These are phyloP conservation scores for Zelleria hepariella DNA, from an alignment of 2,888 invertebrate species.

Conservation along the genomic window DNA sequence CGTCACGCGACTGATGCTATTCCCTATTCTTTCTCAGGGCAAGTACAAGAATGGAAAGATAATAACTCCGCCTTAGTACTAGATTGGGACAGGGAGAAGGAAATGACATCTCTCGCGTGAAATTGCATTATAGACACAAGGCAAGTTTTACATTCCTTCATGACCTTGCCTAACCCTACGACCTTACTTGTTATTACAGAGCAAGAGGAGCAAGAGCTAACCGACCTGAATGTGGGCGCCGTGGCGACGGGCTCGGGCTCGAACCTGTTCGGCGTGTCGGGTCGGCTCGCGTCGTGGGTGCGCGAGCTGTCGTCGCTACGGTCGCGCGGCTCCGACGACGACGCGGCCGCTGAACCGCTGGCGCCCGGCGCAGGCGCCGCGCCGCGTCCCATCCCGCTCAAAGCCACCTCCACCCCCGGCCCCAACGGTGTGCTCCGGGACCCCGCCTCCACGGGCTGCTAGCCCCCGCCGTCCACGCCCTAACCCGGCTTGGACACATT, in stretches of 20 bases:
- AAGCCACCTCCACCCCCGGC: constrained; percentile 23
- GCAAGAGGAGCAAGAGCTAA: constrained; percentile 56
- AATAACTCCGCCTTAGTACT: too few species aligned
- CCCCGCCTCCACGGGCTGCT: constrained; percentile 3
- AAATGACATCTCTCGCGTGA: too few species aligned
- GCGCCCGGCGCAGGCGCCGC: constrained; percentile 31
- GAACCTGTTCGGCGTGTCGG: constrained; percentile 66
- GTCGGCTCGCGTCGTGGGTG: constrained; percentile 64
- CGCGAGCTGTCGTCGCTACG: constrained; percentile 63
- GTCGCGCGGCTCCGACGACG: constrained; percentile 12
- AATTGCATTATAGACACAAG: too few species aligned
- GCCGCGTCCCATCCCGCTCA: constrained; percentile 27
- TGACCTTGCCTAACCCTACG: too few species aligned
- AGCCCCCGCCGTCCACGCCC: not conserved
- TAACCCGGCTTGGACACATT: constrained; percentile 2
- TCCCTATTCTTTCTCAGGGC: too few species aligned
- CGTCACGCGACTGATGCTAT: too few species aligned
- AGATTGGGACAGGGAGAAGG: too few species aligned
- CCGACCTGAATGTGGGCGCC: constrained; percentile 61
- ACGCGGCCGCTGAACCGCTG: constrained; percentile 30
- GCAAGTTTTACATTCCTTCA: too few species aligned
- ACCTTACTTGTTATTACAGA: constrained; percentile 11
- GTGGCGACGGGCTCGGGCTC: constrained; percentile 62
- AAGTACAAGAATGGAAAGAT: too few species aligned
- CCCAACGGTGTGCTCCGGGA: constrained; percentile 41